These are phyloP conservation scores for Conomelus anceps DNA, from an alignment of 2,888 invertebrate species.

Conservation along the genomic window DNA sequence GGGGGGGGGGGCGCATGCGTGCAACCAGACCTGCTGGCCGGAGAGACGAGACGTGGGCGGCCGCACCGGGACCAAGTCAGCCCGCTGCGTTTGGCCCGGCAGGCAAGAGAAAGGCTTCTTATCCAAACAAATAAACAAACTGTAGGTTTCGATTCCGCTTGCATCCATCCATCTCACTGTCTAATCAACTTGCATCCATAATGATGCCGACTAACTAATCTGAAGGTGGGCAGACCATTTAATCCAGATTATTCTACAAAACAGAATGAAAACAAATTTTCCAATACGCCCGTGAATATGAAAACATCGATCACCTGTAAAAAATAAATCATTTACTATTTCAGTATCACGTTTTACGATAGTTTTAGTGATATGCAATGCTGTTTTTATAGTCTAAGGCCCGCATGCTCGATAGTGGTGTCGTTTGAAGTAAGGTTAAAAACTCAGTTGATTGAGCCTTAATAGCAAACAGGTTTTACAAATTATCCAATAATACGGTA, in stretches of 20 bases:
- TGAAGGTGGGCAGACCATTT: neutral
- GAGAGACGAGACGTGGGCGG: neutral
- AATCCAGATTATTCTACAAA: conserved; percentile 10
- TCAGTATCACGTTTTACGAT: neutral
- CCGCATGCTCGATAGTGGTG: too few relatives aligned
- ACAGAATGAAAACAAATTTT: conserved; percentile 11
- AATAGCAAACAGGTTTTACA: too few relatives aligned
- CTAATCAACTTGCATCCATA: neutral
- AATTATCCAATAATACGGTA: too few relatives aligned
- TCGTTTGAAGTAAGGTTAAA: too few relatives aligned
- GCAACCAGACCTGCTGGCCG: neutral
- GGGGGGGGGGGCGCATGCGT: neutral
- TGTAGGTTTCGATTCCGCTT: neutral
- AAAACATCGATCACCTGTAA: neutral
- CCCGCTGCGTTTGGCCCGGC: neutral
- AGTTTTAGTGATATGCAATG: too few relatives aligned
- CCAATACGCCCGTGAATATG: neutral
- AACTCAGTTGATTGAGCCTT: too few relatives aligned
- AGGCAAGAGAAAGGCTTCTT: too few relatives aligned
- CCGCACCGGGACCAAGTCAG: neutral
- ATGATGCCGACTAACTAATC: neutral
- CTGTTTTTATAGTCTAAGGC: too few relatives aligned
- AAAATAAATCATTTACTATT: neutral
- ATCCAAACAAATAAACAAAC: too few relatives aligned
- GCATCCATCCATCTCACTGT: neutral